Evolutionary conservation across 2,888 invertebrate species (phyloP).

Genomic region (Pteria penguin): DNA sequence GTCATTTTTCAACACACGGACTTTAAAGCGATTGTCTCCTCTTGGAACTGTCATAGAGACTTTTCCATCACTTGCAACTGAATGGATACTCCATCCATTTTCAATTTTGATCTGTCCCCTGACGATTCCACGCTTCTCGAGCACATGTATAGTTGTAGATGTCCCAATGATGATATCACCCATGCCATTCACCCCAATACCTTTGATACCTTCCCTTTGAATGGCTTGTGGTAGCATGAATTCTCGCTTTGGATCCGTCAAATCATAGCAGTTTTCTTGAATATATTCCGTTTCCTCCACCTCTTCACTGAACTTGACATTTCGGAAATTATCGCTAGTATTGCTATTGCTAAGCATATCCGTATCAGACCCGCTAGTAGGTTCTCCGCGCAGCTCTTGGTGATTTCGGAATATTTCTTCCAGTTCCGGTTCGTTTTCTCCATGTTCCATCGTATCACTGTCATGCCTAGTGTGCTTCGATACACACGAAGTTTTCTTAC

Average conservation of each 20-base stretch:
- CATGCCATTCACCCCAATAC: constrained; percentile 64
- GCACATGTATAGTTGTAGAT: constrained; percentile 60
- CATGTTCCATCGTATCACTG: constrained; percentile 59
- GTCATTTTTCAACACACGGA: constrained; percentile 68
- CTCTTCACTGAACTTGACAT: constrained; percentile 57
- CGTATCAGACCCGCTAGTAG: constrained; percentile 52
- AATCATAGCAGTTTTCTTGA: constrained; percentile 53
- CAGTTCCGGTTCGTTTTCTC: constrained; percentile 55
- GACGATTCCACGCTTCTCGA: constrained; percentile 71
- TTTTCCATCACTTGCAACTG: constrained; percentile 70
- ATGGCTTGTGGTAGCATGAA: constrained; percentile 64
- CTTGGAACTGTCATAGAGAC: constrained; percentile 66
- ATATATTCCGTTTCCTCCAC: constrained; percentile 57
- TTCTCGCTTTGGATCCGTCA: constrained; percentile 60
- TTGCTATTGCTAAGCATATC: constrained; percentile 68
- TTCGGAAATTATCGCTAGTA: constrained; percentile 58
- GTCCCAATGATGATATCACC: constrained; percentile 72
- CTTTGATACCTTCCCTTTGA: constrained; percentile 69
- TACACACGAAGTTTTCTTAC: constrained; percentile 8
- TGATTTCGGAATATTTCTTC: constrained; percentile 47
- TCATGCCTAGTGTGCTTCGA: constrained; percentile 52
- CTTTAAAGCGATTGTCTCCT: constrained; percentile 73
- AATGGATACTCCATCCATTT: constrained; percentile 69
- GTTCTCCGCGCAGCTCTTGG: constrained; percentile 40
- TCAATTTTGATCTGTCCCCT: constrained; percentile 66